A percentile compares a stretch with the other conserved stretches of the same genome.
Conservation (phyloP, 23 tunicate genomes). For the Trididemnum miniatum region DNA sequence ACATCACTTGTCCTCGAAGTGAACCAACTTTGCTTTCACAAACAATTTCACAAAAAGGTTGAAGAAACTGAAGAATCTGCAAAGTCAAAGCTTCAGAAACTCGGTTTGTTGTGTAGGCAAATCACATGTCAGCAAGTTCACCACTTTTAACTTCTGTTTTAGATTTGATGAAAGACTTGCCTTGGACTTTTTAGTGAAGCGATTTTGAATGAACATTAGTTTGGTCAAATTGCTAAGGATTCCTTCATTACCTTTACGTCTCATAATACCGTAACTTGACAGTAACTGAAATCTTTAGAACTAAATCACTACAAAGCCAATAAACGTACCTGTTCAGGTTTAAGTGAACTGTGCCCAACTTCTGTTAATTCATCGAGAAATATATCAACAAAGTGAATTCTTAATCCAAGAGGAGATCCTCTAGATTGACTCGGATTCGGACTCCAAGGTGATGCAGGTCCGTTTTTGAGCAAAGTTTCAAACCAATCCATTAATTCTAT, state of each 20-base stretch:
- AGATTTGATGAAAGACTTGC: no score
- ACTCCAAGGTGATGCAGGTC: constrained; percentile 41
- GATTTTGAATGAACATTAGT: no score
- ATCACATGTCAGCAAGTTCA: no score
- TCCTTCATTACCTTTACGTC: no score
- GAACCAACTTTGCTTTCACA: not conserved
- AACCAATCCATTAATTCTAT: constrained; percentile 59
- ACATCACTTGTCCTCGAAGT: not conserved
- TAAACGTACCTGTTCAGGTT: constrained; percentile 44
- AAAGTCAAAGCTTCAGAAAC: not conserved
- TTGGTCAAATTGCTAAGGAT: no score
- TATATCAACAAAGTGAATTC: constrained; percentile 67
- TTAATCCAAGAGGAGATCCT: constrained; percentile 67
- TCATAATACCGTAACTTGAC: no score
- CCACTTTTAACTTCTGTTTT: no score
- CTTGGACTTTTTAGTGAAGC: no score
- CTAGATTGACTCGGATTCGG: constrained; percentile 24
- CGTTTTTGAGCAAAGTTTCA: constrained; percentile 39
- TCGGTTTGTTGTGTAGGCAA: no score
- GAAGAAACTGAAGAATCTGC: not conserved
- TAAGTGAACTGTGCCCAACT: constrained; percentile 27
- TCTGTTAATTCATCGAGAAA: constrained; percentile 65
- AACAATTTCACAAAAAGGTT: not conserved
- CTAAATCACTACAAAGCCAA: no score
- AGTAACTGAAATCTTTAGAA: no score